phyloP scores from a whole-genome alignment of 1,140 invertebrate genomes.

The Ceratosolen solmsi region DNA sequence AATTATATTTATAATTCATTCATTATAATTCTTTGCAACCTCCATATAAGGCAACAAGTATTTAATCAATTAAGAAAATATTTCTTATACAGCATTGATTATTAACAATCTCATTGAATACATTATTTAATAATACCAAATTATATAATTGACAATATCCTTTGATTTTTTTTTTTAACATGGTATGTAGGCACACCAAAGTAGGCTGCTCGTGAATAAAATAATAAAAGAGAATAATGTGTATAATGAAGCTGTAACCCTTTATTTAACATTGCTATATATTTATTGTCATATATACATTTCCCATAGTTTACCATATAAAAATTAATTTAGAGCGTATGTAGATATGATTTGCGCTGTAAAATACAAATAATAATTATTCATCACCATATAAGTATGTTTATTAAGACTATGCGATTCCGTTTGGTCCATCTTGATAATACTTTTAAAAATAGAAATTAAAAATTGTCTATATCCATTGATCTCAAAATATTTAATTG shows the following conservation, averaged over 20 bases:
- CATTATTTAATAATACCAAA: no score
- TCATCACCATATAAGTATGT: neutral
- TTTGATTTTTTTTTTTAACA: slow-evolving; percentile 55
- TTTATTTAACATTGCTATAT: slow-evolving; percentile 49
- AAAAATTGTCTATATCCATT: neutral
- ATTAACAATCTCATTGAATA: no score
- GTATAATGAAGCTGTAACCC: slow-evolving; percentile 64
- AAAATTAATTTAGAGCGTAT: slow-evolving; percentile 15
- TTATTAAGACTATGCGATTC: slow-evolving; percentile 23
- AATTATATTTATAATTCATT: no score
- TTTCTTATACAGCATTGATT: no score
- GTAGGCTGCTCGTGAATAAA: slow-evolving; percentile 73
- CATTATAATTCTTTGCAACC: no score
- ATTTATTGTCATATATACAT: slow-evolving; percentile 37
- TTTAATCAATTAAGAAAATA: no score
- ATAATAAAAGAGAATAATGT: slow-evolving; percentile 36
- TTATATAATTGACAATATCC: slow-evolving; percentile 11
- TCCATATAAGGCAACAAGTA: no score
- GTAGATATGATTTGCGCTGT: slow-evolving; percentile 36
- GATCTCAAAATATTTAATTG: no score
- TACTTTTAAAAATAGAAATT: neutral
- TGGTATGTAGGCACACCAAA: slow-evolving; percentile 68
- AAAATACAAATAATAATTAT: slow-evolving; percentile 29
- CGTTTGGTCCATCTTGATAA: slow-evolving; percentile 8
- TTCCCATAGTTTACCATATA: slow-evolving; percentile 12